Conservation (phyloP, 2,113 vertebrate genomes). For the Tachysurus vachellii region DNA sequence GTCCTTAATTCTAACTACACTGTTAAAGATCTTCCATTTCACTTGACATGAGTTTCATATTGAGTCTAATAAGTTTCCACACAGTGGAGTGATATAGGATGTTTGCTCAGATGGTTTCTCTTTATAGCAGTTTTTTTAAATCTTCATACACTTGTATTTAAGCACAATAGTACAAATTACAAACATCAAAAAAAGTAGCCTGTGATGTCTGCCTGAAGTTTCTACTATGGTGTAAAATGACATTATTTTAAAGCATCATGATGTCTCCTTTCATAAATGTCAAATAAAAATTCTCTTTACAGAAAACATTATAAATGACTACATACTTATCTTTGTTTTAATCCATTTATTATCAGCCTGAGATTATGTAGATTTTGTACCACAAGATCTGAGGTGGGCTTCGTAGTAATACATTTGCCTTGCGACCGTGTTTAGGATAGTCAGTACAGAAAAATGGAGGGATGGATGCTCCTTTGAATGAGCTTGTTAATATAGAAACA, state of each 20-base stretch:
- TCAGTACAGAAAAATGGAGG: too few relatives aligned
- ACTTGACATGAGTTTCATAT: slow-evolving; percentile 14
- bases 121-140: slow-evolving; percentile 33
- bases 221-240: neutral
- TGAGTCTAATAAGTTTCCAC: slow-evolving; percentile 25
- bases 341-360: neutral
- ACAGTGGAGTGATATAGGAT: slow-evolving; percentile 9
- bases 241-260: neutral
- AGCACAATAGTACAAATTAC: neutral
- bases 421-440: too few relatives aligned
- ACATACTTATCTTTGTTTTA: neutral
- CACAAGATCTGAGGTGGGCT: neutral
- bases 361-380: neutral
- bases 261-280: neutral
- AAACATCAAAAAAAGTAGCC: neutral
- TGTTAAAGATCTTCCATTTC: neutral
- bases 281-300: neutral
- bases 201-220: neutral
- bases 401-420: too few relatives aligned
- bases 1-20: neutral
- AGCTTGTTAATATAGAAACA: neutral
- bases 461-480: neutral
- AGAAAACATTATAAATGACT: neutral
- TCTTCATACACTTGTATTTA: neutral
- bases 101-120: slow-evolving; percentile 27